Evolutionary conservation across 2,888 invertebrate genomes (phyloP), one percentile per base, ranked within the genome.

Genomic region (Amiota mariae): DNA sequence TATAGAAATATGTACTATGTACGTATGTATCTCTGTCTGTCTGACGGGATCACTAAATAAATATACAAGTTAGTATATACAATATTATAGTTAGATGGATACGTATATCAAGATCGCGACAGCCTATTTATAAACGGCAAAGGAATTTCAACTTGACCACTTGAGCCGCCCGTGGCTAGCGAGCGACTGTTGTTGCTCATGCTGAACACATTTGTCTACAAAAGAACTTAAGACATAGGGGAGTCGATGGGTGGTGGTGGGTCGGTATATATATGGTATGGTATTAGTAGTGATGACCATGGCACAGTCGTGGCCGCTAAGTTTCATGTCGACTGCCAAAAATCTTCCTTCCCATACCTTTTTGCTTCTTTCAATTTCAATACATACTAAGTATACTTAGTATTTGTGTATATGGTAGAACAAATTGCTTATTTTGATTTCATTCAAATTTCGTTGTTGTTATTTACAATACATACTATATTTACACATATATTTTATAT

Each of bases 81-180:
- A 20, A 59, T 18, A 59, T 24, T 2, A 20, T 59, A 15, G 15
- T 36, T 36, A 36, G 36, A 36, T 36, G 36, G 36, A 36, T 36
- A 36, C 36, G 36, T 66, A 15, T 48, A 66, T 66, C 66, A 66
- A 48, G 66, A 48, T 18, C 66, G 48, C 59, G 51, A 59, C 15
- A 54, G 59, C 59, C 71, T 74, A 74, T 74, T 74, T 74, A 49
- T 74, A 74, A 68, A 63, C 54, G 63, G 36, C 36, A 49, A 56
- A 51, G 72, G 74, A 72, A 74, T 74, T 74, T 74, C 56, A 61
- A 70, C 63, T 72, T 73, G 73, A 73, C 47, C 54, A 72, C 72
- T 72, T 64, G 57, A 57, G 70, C 47, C 67, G 20, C 15, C 36
- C 49, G 12, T 59, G 24, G 59, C 18, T 24, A 59, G 59, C 49